phyloP scores from a whole-genome alignment of 2,888 invertebrate genomes.

The Zaprionus lineosus region DNA sequence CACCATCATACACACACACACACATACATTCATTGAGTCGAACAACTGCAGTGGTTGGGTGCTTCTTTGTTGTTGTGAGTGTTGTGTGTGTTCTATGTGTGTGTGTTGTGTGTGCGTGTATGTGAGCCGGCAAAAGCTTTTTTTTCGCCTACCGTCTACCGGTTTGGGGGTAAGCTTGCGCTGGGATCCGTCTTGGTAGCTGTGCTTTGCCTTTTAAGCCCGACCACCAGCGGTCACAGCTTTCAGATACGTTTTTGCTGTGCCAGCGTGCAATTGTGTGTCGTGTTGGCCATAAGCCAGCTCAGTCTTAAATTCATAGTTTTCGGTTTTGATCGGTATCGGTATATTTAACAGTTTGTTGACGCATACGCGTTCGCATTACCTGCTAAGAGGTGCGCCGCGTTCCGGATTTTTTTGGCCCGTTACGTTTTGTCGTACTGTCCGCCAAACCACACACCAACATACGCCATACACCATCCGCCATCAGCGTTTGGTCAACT shows the following conservation, averaged over 20 bases:
- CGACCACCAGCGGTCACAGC: constrained; percentile 62
- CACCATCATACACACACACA: background rate
- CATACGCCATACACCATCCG: background rate
- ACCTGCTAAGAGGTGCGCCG: constrained; percentile 56
- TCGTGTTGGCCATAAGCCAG: constrained; percentile 36
- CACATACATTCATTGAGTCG: background rate
- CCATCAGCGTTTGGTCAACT: background rate
- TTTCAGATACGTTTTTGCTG: constrained; percentile 80
- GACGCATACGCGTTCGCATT: constrained; percentile 30
- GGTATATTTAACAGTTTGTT: no score
- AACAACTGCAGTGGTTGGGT: background rate
- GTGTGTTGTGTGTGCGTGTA: background rate
- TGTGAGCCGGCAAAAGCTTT: constrained; percentile 51
- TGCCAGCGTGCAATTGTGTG: constrained; percentile 69
- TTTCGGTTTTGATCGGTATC: constrained; percentile 22
- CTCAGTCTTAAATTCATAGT: background rate
- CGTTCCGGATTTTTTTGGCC: constrained; percentile 31
- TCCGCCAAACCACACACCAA: no score
- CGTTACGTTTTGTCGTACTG: no score
- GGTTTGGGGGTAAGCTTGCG: constrained; percentile 60
- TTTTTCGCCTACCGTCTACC: constrained; percentile 39
- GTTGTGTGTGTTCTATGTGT: no score
- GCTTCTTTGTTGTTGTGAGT: constrained; percentile 27
- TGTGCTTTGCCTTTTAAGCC: constrained; percentile 77
- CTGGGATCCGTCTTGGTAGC: constrained; percentile 68